Base-by-base conservation (phyloP, 2,888 invertebrate species). In the Melanchra persicariae region DNA sequence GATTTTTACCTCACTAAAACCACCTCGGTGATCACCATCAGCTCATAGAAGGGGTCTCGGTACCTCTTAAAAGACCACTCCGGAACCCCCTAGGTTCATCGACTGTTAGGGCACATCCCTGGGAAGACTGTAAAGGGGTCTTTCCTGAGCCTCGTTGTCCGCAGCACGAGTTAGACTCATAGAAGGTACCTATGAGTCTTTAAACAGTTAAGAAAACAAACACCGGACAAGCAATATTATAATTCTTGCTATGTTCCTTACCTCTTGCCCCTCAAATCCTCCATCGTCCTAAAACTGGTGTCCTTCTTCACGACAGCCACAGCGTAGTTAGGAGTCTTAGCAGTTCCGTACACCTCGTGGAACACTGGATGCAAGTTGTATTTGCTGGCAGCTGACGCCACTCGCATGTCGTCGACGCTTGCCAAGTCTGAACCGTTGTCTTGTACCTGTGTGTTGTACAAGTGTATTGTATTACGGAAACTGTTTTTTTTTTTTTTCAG, bases 391-490 rank as follows among this genome's bases (percentile, higher is more conserved):
- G 96, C 96, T 0, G 93, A 87, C 0, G 94, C 94, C 0, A 97
- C 97, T 45, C 93, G 88, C 92, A 97, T 91, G 87, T 97, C 97
- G 72, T 98, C 97, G 8, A 98, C 94, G 0, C 97, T 96, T 24
- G 97, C 96, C 34, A 98, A 91, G 86, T 98, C 98, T 10, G 98
- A 97, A 1, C 97, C 97, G 78, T 97, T 97, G 81, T 97, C 96
- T 86, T 97, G 96, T 15, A 98, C 95, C 95, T 95, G 51, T 51
- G n/a, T 3, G 24, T 34, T 45, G 19, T 2, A 77, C 9, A 51
- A 37, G 37, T 49, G 9, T 26, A 58, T 43, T 43, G 12, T 61
- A 43, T 26, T 22, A 61, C 1, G 7, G 22, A 15, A 40, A 40
- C 40, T 40, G 40, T 12, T 40, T 40, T 40, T 30, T 24, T 0